Evolutionary conservation across 1,140 invertebrate species (phyloP).

Genomic region (Lepidurus apus): DNA sequence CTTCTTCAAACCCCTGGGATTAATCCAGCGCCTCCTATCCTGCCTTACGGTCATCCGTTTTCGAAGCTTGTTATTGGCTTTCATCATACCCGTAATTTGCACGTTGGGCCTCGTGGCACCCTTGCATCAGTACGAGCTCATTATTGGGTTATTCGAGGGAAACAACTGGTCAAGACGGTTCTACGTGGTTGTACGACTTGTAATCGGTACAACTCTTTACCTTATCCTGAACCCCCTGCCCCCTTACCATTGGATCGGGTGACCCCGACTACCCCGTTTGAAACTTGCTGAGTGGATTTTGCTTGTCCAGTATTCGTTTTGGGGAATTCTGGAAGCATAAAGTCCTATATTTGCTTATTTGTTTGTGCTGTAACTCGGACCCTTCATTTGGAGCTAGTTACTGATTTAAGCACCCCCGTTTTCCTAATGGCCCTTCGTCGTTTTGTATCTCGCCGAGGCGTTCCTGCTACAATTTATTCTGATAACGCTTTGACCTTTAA

Average conservation of each 20-base stretch:
- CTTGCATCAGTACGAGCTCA: neutral
- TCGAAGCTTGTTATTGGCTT: neutral
- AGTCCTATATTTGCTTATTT: constrained; percentile 43
- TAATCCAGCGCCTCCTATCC: neutral
- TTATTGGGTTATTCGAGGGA: constrained; percentile 20
- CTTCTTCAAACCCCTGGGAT: neutral
- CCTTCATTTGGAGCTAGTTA: constrained; percentile 44
- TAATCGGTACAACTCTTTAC: neutral
- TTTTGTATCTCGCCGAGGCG: constrained; percentile 42
- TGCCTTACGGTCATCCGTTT: constrained; percentile 13
- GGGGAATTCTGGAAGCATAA: constrained; percentile 41
- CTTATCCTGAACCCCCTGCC: neutral
- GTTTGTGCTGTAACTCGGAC: constrained; percentile 43
- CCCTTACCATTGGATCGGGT: constrained; percentile 30
- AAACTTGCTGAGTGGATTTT: constrained; percentile 41
- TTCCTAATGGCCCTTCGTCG: constrained; percentile 41
- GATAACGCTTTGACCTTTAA: constrained; percentile 44
- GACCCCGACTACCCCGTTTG: constrained; percentile 31
- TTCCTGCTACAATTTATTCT: constrained; percentile 39
- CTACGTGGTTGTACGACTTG: constrained; percentile 10
- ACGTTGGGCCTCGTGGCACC: constrained; percentile 7
- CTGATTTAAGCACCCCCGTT: constrained; percentile 39
- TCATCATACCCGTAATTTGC: neutral
- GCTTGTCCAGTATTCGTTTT: constrained; percentile 42
- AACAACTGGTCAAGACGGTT: neutral